Evolutionary conservation across 2,797 vertebrate genomes (phyloP), one percentile per base, ranked within the genome.

Genomic region (Alauda arvensis): DNA sequence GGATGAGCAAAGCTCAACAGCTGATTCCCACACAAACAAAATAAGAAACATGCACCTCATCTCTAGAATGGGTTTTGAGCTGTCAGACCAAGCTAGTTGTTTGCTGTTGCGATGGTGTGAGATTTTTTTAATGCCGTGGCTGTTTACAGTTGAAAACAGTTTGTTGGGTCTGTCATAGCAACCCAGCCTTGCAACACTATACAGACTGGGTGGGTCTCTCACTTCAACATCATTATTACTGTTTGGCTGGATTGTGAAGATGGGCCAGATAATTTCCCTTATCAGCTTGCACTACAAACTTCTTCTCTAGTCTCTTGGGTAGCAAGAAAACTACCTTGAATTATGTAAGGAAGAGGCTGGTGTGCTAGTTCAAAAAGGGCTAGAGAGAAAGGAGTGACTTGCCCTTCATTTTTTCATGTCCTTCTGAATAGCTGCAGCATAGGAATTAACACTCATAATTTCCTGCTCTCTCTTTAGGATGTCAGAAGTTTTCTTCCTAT

Each of bases 181-280:
- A 25, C n/a, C 4, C 24, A 45, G 0, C 4, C 31, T 62, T 69
- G 18, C 16, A 77, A 48, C 5, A 3, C 23, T 55, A 1, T 10
- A 24, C 12, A 68, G 20, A 12, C 9, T 40, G 24, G 20, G 20
- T 21, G 14, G 5, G 20, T 83, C 26, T 42, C 31, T 37, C 16
- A 23, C 34, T 52, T 19, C 18, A 51, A 46, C 31, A 72, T 10
- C 14, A 12, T 53, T 78, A 45, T 17, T 53, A 6, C 10, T 63
- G 8, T 78, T 79, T 39, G 26, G 12, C 6, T 56, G n/a, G 18
- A 45, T 63, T 67, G 19, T 77, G 77, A 40, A 49, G 6, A 71
- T 65, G 14, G 16, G 65, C 10, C 25, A 33, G 25, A 7, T 69
- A 18, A 51, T 81, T 39, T 72, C 26, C 31, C 23, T 83, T 70